A percentile compares a stretch with the other conserved stretches of the same genome.
phyloP scores from a whole-genome alignment of 2,888 invertebrate species.

The Panopea generosa region DNA sequence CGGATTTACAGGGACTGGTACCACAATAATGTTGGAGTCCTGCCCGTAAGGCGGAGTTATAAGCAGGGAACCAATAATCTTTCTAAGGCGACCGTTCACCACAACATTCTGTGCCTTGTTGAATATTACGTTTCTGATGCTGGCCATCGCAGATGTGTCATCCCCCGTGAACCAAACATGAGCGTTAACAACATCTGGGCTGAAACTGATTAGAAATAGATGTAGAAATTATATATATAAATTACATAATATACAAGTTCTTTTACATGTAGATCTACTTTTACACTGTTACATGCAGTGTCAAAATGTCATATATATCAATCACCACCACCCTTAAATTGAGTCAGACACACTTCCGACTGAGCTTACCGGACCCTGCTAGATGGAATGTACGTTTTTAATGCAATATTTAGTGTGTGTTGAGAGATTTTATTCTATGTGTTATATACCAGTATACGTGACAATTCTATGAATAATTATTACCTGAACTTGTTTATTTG shows the following conservation, averaged over 20 bases:
- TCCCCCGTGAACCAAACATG: constrained; percentile 64
- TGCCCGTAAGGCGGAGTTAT: constrained; percentile 32
- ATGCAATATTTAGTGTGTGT: too few species aligned
- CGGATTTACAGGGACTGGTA: constrained; percentile 31
- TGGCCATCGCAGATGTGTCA: constrained; percentile 34
- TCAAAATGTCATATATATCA: too few species aligned
- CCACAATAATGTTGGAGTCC: constrained; percentile 16
- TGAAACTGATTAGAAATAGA: constrained; percentile 19
- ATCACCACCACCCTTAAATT: too few species aligned
- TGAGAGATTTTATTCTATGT: too few species aligned
- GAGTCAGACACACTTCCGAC: too few species aligned
- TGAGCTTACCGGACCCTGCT: too few species aligned
- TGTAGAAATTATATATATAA: not conserved
- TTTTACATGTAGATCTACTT: too few species aligned
- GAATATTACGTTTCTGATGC: constrained; percentile 49
- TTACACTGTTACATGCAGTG: too few species aligned
- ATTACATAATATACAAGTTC: too few species aligned
- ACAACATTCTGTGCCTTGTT: constrained; percentile 47
- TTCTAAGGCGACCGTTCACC: constrained; percentile 31
- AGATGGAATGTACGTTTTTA: too few species aligned
- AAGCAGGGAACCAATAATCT: constrained; percentile 45
- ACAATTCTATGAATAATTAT: too few species aligned
- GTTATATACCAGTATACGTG: too few species aligned
- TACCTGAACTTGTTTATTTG: constrained; percentile 46
- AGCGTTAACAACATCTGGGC: constrained; percentile 49